Base-by-base conservation (phyloP, 2,888 invertebrate species). In the Orthosia incerta region DNA sequence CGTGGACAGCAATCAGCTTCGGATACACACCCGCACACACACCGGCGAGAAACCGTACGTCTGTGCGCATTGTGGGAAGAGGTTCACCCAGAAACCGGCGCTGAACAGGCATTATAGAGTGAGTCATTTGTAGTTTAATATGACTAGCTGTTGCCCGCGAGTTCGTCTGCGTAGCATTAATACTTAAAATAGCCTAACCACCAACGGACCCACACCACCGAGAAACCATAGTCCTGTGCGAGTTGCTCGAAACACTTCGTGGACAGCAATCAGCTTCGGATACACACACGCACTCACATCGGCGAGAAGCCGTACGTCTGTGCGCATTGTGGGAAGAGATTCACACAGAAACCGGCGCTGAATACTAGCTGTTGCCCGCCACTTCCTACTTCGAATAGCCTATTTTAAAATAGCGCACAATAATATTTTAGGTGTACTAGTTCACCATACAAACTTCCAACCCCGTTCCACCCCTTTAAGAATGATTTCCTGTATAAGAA, bases 101-200 rank as follows among this genome's bases (percentile, higher is more conserved):
- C 89, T 96, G 7, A 96, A 94, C 75, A 86, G 95, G 76, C 97
- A 97, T 79, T 95, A 95, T 86, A 94, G 97, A 88, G 97, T 97
- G 3, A 82, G 89, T 74, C 4, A 3, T 3, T n/a, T 16, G 23
- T 15, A 23, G 3, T 13, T n/a, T n/a, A n/a, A n/a, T n/a, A n/a
- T n/a, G n/a, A n/a, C n/a, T n/a, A n/a, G n/a, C n/a, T n/a, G n/a
- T n/a, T n/a, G n/a, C n/a, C n/a, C n/a, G n/a, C n/a, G n/a, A n/a
- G n/a, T n/a, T n/a, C n/a, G n/a, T n/a, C n/a, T n/a, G n/a, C n/a
- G n/a, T n/a, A n/a, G n/a, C n/a, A n/a, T n/a, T n/a, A n/a, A n/a
- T n/a, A n/a, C n/a, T n/a, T n/a, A n/a, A n/a, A n/a, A n/a, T n/a
- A n/a, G n/a, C n/a, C n/a, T n/a, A n/a, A 93, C 80, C 95, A 95